Percentiles rank a stretch among this genome's conserved stretches.
phyloP scores from a whole-genome alignment of 1,140 invertebrate species.

The Phymastichus coffea region DNA sequence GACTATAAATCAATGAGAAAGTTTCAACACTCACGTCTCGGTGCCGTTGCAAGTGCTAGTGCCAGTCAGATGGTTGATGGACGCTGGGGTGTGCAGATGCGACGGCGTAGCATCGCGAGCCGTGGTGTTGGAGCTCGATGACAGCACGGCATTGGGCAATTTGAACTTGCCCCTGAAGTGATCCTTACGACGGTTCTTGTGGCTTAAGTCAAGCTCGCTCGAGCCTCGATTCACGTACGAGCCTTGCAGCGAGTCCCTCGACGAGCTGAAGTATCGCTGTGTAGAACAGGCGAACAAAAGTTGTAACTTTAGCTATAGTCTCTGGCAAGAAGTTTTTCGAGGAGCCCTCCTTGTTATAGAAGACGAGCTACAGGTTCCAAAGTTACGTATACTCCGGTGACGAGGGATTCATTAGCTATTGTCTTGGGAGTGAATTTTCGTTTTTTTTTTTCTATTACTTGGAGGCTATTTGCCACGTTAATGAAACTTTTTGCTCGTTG shows the following conservation, averaged over 20 bases:
- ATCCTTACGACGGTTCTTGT: constrained; percentile 66
- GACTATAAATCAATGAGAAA: constrained; percentile 13
- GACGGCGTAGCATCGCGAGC: constrained; percentile 63
- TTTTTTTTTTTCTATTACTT: no score
- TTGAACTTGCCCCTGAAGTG: constrained; percentile 66
- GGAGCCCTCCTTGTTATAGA: no score
- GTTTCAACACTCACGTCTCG: constrained; percentile 59
- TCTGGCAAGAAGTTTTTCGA: no score
- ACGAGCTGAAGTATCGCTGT: constrained; percentile 67
- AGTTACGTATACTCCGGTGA: no score
- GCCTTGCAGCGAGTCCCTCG: constrained; percentile 72
- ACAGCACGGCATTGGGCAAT: constrained; percentile 62
- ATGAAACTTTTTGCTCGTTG: no score
- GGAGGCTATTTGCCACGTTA: no score
- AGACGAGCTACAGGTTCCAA: no score
- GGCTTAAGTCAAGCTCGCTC: constrained; percentile 73
- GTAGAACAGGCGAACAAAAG: no score
- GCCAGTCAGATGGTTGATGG: constrained; percentile 66
- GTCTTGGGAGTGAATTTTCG: no score
- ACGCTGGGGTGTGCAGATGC: constrained; percentile 61
- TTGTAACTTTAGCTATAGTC: no score
- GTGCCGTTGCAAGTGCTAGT: constrained; percentile 66
- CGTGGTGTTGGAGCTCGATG: constrained; percentile 48
- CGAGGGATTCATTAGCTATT: no score
- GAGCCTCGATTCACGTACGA: constrained; percentile 67